Conservation (phyloP, 2,888 invertebrate genomes). For the Erebia palarica region DNA sequence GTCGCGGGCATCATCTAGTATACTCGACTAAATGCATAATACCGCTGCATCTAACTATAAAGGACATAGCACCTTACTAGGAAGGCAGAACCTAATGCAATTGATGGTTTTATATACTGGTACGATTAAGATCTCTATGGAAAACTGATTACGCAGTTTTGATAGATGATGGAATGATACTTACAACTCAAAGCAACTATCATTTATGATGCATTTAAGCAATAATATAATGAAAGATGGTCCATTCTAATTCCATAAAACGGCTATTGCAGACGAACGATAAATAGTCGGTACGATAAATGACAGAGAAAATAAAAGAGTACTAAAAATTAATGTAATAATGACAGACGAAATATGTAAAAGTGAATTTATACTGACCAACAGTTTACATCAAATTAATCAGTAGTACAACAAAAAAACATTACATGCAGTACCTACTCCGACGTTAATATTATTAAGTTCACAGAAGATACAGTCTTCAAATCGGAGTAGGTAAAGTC, state of each 20-base stretch:
- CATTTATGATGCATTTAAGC: constrained; percentile 16
- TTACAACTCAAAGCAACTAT: not conserved
- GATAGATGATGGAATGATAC: constrained; percentile 17
- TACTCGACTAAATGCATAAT: too few relatives aligned
- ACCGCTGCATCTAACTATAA: too few relatives aligned
- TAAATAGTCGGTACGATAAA: not conserved
- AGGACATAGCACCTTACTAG: too few relatives aligned
- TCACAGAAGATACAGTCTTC: too few relatives aligned
- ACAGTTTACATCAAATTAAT: too few relatives aligned
- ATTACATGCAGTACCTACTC: too few relatives aligned
- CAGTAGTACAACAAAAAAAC: too few relatives aligned
- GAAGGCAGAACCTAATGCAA: not conserved
- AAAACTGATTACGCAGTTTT: constrained; percentile 17
- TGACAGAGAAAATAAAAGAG: not conserved
- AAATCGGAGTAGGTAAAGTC: too few relatives aligned
- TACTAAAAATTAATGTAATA: too few relatives aligned
- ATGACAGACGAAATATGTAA: too few relatives aligned
- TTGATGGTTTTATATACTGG: not conserved
- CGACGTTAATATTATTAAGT: not conserved
- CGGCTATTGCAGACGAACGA: not conserved
- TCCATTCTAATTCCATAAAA: constrained; percentile 16
- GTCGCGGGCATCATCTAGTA: too few relatives aligned
- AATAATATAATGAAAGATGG: constrained; percentile 18
- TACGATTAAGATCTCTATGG: not conserved
- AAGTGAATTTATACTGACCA: too few relatives aligned